Base-by-base conservation (phyloP, 2,888 invertebrate genomes). In the Eupeodes latifasciatus region DNA sequence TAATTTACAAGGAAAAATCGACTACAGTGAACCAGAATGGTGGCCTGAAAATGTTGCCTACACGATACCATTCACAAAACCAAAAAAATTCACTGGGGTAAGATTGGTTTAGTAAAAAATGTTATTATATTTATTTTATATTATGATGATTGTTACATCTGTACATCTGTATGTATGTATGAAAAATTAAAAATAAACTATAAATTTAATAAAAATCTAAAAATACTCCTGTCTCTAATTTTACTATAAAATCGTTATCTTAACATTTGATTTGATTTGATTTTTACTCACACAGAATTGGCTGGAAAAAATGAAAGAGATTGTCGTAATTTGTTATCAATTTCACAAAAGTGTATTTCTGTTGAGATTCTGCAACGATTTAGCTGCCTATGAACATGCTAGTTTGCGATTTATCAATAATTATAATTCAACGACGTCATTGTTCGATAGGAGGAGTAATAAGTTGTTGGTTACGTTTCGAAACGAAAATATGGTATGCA, bases 401-500 rank as follows among this genome's bases (percentile, higher is more conserved):
- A 94, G 95, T 90, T 94, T 96, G 90, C 94, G 95, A 90, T 96
- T 96, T 92, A 95, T 96, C 64, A 96, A 96, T 92, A 96, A 96
- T 92, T 95, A 95, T 91, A 96, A 96, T 91, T 95, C 96, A 74
- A 96, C 96, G 36, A 96, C 96, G 57, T 96, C 96, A 86, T 94
- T 96, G 76, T 96, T 95, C 91, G 95, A 96, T 92, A 94, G 95
- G 91, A 94, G 95, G 69, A 95, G 95, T 88, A 95, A 95, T 86
- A 95, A 95, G 90, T 94, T 96, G 47, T 92, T 96, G 81, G 96
- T 96, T 27, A 96, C 96, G 88, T 96, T 96, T 93, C 95, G 96
- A 69, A 96, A 96, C 94, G 96, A 96, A 91, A 96, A 96, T 91
- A 94, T 96, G 94, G 95, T 95, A 91, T 95, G 92, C 94, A 7